Evolutionary conservation across 2,113 vertebrate genomes (phyloP).

Genomic region (Pachycephala philippinensis): DNA sequence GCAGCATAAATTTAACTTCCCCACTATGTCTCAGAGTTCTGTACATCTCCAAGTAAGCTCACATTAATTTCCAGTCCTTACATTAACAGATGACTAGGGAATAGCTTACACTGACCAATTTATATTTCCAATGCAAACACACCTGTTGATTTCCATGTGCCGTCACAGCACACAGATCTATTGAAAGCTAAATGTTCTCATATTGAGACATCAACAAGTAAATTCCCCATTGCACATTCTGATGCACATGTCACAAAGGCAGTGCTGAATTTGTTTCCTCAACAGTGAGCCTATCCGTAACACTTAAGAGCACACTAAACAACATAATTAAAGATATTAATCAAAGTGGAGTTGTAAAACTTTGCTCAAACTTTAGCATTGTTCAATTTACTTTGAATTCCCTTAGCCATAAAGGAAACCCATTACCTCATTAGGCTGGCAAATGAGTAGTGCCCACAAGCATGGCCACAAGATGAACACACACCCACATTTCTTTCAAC

Average conservation of each 20-base stretch:
- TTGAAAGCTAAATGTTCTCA: not conserved
- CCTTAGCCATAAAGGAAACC: not conserved
- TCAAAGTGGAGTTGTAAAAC: not conserved
- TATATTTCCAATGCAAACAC: not conserved
- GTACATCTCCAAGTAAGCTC: not conserved
- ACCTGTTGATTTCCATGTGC: not conserved
- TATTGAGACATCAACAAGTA: not conserved
- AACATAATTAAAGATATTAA: not conserved
- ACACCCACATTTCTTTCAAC: not conserved
- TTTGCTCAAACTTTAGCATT: not conserved
- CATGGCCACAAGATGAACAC: not conserved
- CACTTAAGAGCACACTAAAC: not conserved
- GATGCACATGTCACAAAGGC: not conserved
- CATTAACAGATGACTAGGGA: not conserved
- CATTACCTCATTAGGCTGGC: not conserved
- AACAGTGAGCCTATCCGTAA: not conserved
- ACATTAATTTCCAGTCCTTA: not conserved
- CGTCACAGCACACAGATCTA: not conserved
- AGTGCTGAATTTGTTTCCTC: not conserved
- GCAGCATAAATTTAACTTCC: not conserved
- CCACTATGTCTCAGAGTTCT: not conserved
- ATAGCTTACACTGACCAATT: not conserved
- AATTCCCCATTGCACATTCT: not conserved
- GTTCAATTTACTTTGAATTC: not conserved
- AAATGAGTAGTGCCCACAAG: not conserved